These are phyloP conservation scores for Sphinx pinastri DNA, from an alignment of 2,888 invertebrate species.

Conservation along the genomic window DNA sequence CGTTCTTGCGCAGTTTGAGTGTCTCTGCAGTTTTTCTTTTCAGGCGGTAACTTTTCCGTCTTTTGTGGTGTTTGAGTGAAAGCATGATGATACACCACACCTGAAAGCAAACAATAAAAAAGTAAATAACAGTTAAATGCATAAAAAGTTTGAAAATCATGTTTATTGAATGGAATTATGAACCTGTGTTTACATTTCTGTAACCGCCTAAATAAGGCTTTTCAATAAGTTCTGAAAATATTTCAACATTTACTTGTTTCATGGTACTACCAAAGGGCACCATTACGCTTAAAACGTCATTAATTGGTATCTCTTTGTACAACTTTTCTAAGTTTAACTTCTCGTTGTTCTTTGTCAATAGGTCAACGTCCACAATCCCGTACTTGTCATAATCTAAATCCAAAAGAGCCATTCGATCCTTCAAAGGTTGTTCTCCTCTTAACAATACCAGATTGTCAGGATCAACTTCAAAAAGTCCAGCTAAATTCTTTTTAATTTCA, in stretches of 20 bases:
- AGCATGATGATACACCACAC: slow-evolving; percentile 90
- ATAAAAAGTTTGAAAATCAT: neutral
- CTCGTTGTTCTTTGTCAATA: slow-evolving; percentile 70
- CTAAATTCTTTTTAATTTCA: slow-evolving; percentile 85
- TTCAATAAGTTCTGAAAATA: slow-evolving; percentile 77
- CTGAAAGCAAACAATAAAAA: slow-evolving; percentile 51
- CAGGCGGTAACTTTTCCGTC: slow-evolving; percentile 76
- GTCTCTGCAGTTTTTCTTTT: slow-evolving; percentile 83
- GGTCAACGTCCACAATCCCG: slow-evolving; percentile 75
- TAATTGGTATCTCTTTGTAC: slow-evolving; percentile 70
- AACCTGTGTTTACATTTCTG: slow-evolving; percentile 87
- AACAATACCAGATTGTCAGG: slow-evolving; percentile 76
- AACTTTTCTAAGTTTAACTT: slow-evolving; percentile 71
- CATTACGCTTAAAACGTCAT: slow-evolving; percentile 74
- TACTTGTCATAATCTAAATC: slow-evolving; percentile 79
- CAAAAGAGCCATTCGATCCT: slow-evolving; percentile 70
- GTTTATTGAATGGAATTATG: neutral
- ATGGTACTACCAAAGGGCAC: slow-evolving; percentile 68
- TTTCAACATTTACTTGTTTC: slow-evolving; percentile 77
- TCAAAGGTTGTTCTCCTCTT: slow-evolving; percentile 70
- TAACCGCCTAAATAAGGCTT: slow-evolving; percentile 94
- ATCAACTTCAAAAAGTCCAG: slow-evolving; percentile 82
- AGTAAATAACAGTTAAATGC: neutral
- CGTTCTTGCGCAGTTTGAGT: slow-evolving; percentile 86
- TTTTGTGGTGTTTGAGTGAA: slow-evolving; percentile 91